phyloP scores from a whole-genome alignment of 2,113 vertebrate genomes.

The Anolis carolinensis region DNA sequence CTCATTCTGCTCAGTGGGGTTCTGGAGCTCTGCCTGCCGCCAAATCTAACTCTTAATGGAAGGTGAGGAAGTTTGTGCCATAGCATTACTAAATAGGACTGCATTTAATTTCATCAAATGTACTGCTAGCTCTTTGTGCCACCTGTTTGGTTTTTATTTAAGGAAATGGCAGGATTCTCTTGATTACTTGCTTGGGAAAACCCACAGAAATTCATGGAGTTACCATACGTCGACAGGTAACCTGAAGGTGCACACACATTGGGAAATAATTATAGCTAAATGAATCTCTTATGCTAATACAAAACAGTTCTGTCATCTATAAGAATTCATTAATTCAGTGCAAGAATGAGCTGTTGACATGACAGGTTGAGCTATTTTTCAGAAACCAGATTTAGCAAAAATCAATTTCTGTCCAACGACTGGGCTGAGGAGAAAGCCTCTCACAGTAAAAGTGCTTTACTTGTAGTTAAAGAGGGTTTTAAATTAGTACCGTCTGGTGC shows the following conservation, averaged over 20 bases:
- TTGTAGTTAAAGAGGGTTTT: background rate
- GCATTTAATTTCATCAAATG: background rate
- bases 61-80: conserved; percentile 71
- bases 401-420: background rate
- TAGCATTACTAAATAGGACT: background rate
- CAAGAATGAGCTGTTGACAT: background rate
- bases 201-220: too few relatives aligned
- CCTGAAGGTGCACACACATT: too few relatives aligned
- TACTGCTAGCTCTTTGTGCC: background rate
- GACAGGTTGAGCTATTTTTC: background rate
- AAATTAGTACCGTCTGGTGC: background rate
- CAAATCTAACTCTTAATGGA: conserved; percentile 43
- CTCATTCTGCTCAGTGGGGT: background rate
- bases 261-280: background rate
- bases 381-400: conserved; percentile 2
- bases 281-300: background rate
- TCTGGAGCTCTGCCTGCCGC: background rate
- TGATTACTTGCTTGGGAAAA: too few relatives aligned
- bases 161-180: too few relatives aligned
- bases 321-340: background rate
- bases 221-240: too few relatives aligned
- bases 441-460: background rate
- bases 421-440: background rate
- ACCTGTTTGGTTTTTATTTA: background rate
- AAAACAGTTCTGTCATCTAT: background rate